Evolutionary conservation across 2,113 vertebrate species (phyloP).

Genomic region (Petromus typicus): DNA sequence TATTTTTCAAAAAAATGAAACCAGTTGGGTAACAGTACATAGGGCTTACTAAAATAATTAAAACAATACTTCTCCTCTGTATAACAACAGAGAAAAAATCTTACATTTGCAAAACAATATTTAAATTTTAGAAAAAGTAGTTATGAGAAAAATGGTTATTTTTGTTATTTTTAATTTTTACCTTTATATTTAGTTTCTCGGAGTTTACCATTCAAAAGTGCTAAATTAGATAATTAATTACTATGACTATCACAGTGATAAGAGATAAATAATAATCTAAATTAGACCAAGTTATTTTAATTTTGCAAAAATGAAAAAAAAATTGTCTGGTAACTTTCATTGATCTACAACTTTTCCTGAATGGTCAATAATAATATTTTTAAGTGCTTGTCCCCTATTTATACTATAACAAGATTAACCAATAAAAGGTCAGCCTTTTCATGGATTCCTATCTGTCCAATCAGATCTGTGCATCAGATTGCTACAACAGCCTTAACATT

Average conservation of each 20-base stretch:
- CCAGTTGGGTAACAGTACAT: no score
- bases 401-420: not conserved
- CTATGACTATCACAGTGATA: not conserved
- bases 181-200: not conserved
- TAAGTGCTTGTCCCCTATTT: not conserved
- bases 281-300: not conserved
- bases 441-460: not conserved
- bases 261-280: not conserved
- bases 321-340: not conserved
- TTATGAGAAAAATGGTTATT: not conserved
- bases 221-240: constrained; percentile 13
- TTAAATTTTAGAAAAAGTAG: not conserved
- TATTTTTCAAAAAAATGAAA: no score
- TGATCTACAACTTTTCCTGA: not conserved
- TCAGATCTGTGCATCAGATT: not conserved
- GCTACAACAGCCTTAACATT: not conserved
- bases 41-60: no score
- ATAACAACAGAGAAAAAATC: constrained; percentile 15
- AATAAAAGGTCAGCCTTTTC: not conserved
- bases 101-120: not conserved
- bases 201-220: not conserved
- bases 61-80: not conserved
- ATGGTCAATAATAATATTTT: not conserved
- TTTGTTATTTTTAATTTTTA: not conserved
- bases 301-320: not conserved